Evolutionary conservation across 2,888 invertebrate genomes (phyloP).

Genomic region (Proisotoma minuta): DNA sequence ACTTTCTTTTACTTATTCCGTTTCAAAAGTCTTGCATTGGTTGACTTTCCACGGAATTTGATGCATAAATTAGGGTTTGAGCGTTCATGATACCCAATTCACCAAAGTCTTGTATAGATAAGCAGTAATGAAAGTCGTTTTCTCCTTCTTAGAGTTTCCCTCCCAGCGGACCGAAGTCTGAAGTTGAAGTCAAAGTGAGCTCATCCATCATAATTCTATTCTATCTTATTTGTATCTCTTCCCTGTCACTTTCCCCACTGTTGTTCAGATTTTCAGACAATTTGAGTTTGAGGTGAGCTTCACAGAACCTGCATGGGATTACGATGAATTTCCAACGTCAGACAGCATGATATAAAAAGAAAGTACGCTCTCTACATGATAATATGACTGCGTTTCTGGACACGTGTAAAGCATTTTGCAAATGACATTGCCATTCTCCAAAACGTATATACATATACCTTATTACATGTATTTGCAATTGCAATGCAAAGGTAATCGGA

Average conservation of each 20-base stretch:
- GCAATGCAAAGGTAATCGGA: no score
- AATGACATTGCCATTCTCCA: not conserved
- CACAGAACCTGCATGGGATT: no score
- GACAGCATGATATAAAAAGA: no score
- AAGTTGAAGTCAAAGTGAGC: not conserved
- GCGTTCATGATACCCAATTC: not conserved
- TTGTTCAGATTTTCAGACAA: no score
- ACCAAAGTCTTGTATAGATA: not conserved
- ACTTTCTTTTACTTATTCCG: not conserved
- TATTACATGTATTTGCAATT: not conserved
- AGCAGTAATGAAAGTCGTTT: not conserved
- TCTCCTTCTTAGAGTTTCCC: not conserved
- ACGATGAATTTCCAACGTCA: no score
- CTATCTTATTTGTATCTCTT: conserved; percentile 3
- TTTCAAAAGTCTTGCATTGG: no score
- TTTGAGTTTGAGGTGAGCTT: no score
- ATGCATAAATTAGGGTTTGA: not conserved
- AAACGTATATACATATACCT: no score
- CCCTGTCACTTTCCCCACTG: not conserved
- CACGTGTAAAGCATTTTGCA: conserved; percentile 1
- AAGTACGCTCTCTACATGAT: no score
- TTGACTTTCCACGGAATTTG: conserved; percentile 1
- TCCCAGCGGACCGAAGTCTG: not conserved
- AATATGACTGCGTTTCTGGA: no score
- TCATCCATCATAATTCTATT: conserved; percentile 3